Evolutionary conservation across 1,140 invertebrate species (phyloP), one percentile per base, ranked within the genome.

Genomic region (Bacillus rossius): DNA sequence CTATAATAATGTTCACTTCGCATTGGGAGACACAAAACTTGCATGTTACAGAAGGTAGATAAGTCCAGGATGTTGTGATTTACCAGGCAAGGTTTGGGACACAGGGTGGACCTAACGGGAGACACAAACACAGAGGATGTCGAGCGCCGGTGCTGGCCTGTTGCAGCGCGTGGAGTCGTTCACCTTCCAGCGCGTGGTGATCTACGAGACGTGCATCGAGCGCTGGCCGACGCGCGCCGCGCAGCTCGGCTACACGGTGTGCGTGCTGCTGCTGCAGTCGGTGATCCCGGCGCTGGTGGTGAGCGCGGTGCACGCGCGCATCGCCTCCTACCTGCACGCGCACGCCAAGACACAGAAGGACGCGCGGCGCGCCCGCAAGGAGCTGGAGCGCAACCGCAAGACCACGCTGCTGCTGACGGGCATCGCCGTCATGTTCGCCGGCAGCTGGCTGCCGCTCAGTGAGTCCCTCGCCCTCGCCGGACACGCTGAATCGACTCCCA

Each of bases 281-380:
- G 68, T 83, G 26, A 71, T 81, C 10, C 82, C 82, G 0, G 77
- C 79, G 38, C 62, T 76, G 16, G 79, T 81, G 10, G 70, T 84
- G 3, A 67, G 67, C 10, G 68, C 77, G n/a, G 77, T 80, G 0
- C 80, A 84, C 64, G 72, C 75, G 2, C 64, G 74, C 25, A 82
- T 83, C 17, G 79, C 73, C 22, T 63, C 70, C 4, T 75, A 78
- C 62, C 65, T 80, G 14, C 70, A 71, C 47, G 59, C 62, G 19
- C 69, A 72, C 43, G 65, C 66, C 1, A 60, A 50, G 19, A 65
- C 63, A n/a, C 68, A 71, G 45, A 64, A 52, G 17, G 67, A 71
- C 57, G 62, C 66, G 0, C 53, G 73, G 1, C 53, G 73, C 40
- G 66, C 69, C 0, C 60, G 68, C 37, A 66, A 70, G 38, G 74